These are phyloP conservation scores for Telmatherina bonti DNA, from an alignment of 2,797 vertebrate species.

Conservation along the genomic window DNA sequence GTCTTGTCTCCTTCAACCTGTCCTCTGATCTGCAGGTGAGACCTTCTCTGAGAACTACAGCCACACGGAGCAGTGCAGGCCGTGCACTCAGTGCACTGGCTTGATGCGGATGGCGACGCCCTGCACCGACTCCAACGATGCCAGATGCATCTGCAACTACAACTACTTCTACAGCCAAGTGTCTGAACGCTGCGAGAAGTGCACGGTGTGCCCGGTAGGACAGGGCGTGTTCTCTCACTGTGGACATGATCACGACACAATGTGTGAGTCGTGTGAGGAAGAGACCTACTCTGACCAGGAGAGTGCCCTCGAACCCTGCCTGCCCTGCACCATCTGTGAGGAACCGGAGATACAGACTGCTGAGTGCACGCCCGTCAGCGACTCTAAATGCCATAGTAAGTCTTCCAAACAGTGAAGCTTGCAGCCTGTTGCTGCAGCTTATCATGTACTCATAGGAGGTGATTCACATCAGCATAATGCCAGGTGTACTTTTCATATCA, in stretches of 20 bases:
- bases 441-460: no score
- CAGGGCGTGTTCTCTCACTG: conserved; percentile 88
- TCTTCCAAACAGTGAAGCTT: neutral
- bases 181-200: conserved; percentile 79
- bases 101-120: conserved; percentile 92
- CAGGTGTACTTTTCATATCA: no score
- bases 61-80: conserved; percentile 86
- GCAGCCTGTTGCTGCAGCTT: neutral
- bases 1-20: conserved; percentile 1
- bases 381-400: conserved; percentile 89
- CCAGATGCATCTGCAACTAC: conserved; percentile 90
- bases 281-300: conserved; percentile 92
- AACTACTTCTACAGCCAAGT: conserved; percentile 82
- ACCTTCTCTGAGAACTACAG: conserved; percentile 93
- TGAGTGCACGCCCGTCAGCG: conserved; percentile 83
- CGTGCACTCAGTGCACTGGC: conserved; percentile 89
- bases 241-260: conserved; percentile 85
- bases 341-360: conserved; percentile 83
- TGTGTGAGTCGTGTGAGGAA: conserved; percentile 90
- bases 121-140: conserved; percentile 94
- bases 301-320: conserved; percentile 93
- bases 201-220: conserved; percentile 87
- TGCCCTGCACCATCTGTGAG: conserved; percentile 95
- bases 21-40: conserved; percentile 83
- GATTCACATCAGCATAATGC: no score